phyloP scores from a whole-genome alignment of 1,140 invertebrate genomes.

The Campoletis sonorensis region DNA sequence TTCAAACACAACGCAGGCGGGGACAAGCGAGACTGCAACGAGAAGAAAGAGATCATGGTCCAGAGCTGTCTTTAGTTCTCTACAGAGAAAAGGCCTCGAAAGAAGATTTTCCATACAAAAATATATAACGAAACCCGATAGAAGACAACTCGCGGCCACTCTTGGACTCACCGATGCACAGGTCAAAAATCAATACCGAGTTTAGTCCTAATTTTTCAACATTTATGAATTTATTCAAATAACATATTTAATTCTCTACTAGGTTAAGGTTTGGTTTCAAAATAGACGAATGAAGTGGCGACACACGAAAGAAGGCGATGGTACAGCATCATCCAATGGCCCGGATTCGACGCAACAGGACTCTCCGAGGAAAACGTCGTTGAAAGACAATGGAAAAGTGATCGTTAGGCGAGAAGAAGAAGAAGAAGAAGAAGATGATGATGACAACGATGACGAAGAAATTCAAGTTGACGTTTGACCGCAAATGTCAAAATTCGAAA shows the following conservation, averaged over 20 bases:
- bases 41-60: conserved; percentile 95
- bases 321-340: conserved; percentile 50
- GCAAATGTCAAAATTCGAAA: neutral
- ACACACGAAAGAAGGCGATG: conserved; percentile 85
- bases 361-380: conserved; percentile 59
- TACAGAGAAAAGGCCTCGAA: conserved; percentile 93
- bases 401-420: conserved; percentile 60
- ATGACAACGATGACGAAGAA: conserved; percentile 70
- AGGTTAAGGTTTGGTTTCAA: conserved; percentile 97
- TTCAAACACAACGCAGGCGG: conserved; percentile 31
- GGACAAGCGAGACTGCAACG: conserved; percentile 58
- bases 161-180: conserved; percentile 93
- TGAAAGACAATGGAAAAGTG: conserved; percentile 58
- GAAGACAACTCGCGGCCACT: conserved; percentile 92
- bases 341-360: conserved; percentile 56
- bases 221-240: no score
- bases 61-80: conserved; percentile 94
- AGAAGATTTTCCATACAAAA: conserved; percentile 94
- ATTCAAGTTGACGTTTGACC: conserved; percentile 72
- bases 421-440: conserved; percentile 72
- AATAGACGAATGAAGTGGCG: conserved; percentile 96
- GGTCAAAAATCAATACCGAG: conserved; percentile 67
- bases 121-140: conserved; percentile 95
- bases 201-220: no score
- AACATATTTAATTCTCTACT: neutral